Evolutionary conservation across 1,140 invertebrate species (phyloP), one percentile per base, ranked within the genome.

Genomic region (Colletes latitarsis): DNA sequence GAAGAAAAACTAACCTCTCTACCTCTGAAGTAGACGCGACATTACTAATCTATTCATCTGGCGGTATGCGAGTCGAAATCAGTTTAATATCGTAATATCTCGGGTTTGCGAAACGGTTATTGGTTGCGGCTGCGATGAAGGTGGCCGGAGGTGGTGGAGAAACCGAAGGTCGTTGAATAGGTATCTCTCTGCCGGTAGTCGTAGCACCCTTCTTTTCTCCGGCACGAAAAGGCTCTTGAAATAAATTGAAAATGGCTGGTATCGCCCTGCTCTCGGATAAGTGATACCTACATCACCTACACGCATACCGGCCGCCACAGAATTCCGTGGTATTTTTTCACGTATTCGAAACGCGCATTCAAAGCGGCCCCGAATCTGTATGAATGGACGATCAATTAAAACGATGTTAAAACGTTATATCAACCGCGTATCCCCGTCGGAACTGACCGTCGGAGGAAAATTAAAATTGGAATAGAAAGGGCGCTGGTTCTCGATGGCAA

Each of bases 161-260:
- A 41, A 41, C 49, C 53, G 55, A 82, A 75, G 68, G 64, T 78
- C 70, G 73, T 69, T 81, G 81, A 82, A 77, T 89, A 90, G 88
- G 90, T 91, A 91, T 90, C 90, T 90, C 82, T 87, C 84, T 81
- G 75, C 12, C 71, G 49, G 64, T 30, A 81, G 77, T 67, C 57
- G 83, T 60, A 58, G 72, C 76, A 90, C 89, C 90, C 90, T 89
- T 89, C 89, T 89, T 90, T 90, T 89, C 89, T 90, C 83, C 82
- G 83, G 82, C 88, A 85, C 87, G 84, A 89, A 91, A 91, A 91
- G 90, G 88, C 88, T 87, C 90, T 91, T 91, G 88, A 91, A 91
- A 90, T 91, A 91, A 91, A 91, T 91, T 91, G 90, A 91, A 91
- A 91, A 91, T 91, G 90, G 90, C 89, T 90, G 88, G 89, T 89